A percentile compares a stretch with the other conserved stretches of the same genome.
Conservation (phyloP, 1,140 invertebrate species). For the Drosophila pseudoobscura region DNA sequence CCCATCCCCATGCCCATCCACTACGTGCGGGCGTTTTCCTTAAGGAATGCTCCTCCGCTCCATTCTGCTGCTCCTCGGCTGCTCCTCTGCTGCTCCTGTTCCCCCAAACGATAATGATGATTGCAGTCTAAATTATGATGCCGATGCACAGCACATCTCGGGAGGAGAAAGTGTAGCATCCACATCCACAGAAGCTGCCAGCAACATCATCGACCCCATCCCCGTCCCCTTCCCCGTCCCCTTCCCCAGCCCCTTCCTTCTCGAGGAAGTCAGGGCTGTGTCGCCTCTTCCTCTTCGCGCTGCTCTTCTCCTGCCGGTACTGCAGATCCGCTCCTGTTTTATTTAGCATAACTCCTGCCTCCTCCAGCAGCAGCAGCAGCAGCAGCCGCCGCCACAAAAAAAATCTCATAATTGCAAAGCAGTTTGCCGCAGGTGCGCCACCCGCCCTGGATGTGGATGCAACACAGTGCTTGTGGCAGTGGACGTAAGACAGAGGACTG, state of each 20-base stretch:
- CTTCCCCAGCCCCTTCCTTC: constrained; percentile 17
- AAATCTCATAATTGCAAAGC: constrained; percentile 81
- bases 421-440: constrained; percentile 80
- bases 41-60: constrained; percentile 56
- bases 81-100: constrained; percentile 37
- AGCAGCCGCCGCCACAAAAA: constrained; percentile 45
- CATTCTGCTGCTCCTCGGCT: constrained; percentile 42
- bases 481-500: not conserved
- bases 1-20: not conserved
- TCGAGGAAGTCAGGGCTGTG: constrained; percentile 20
- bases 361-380: constrained; percentile 28
- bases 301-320: constrained; percentile 43
- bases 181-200: constrained; percentile 71
- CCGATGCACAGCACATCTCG: constrained; percentile 51
- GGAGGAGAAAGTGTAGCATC: constrained; percentile 76
- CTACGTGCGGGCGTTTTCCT: constrained; percentile 77
- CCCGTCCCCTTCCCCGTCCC: constrained; percentile 15
- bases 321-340: constrained; percentile 55
- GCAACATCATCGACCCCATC: constrained; percentile 60
- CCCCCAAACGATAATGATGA: constrained; percentile 79
- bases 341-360: constrained; percentile 73
- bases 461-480: constrained; percentile 19
- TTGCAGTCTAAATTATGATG: constrained; percentile 83
- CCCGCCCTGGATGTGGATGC: constrained; percentile 71
- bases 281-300: constrained; percentile 70